phyloP scores from a whole-genome alignment of 2,797 vertebrate species.

The Lates japonicus region DNA sequence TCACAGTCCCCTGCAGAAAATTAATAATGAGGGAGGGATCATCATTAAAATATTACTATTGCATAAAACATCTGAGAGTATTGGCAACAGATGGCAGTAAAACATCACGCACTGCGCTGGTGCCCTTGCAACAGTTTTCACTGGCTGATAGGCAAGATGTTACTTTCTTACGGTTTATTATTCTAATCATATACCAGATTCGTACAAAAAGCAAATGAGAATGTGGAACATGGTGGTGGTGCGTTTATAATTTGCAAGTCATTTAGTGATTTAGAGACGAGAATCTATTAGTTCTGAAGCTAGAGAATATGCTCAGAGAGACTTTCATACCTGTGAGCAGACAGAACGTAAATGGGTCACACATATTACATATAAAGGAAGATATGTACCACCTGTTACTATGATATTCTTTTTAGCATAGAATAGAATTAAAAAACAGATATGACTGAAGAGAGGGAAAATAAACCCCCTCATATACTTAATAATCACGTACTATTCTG shows the following conservation, averaged over 20 bases:
- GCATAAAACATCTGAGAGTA: conserved; percentile 77
- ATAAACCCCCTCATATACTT: conserved; percentile 12
- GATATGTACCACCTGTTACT: conserved; percentile 51
- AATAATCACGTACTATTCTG: conserved; percentile 21
- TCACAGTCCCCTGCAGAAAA: conserved; percentile 65
- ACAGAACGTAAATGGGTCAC: conserved; percentile 57
- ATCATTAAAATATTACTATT: conserved; percentile 79
- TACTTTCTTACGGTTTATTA: conserved; percentile 54
- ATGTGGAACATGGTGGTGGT: conserved; percentile 36
- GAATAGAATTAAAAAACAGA: conserved; percentile 25
- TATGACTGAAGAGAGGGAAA: conserved; percentile 17
- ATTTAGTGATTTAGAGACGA: conserved; percentile 53
- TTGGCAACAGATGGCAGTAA: conserved; percentile 96
- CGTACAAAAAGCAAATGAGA: conserved; percentile 56
- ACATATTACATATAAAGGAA: conserved; percentile 42
- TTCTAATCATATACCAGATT: conserved; percentile 62
- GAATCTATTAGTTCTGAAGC: conserved; percentile 47
- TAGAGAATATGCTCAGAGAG: conserved; percentile 20
- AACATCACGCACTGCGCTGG: conserved; percentile 81
- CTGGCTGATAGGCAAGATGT: conserved; percentile 51
- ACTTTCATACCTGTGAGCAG: conserved; percentile 49
- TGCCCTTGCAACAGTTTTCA: conserved; percentile 63
- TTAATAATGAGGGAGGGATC: conserved; percentile 68
- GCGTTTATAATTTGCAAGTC: conserved; percentile 60
- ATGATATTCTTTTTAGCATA: conserved; percentile 30